Evolutionary conservation across 2,113 vertebrate genomes (phyloP), one percentile per base, ranked within the genome.

Genomic region (Xiphias gladius): DNA sequence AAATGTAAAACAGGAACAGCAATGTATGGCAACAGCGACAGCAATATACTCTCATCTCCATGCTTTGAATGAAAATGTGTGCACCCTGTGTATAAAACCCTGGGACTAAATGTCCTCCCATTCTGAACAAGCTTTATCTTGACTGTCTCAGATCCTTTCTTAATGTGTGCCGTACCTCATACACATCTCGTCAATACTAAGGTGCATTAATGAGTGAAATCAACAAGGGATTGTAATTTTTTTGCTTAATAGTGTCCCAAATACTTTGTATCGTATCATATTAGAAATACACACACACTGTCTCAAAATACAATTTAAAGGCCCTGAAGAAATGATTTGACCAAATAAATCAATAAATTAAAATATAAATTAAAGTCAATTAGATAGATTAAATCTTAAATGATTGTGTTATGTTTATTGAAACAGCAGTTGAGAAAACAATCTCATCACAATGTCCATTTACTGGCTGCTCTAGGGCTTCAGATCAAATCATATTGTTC

Each of bases 1-100:
- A 83, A 76, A 82, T 77, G 22, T 66, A 79, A 83, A 48, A 67
- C 7, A 41, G 30, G 3, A 83, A n/a, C 57, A 72, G 4, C 77
- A 75, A 84, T n/a, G 43, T 70, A 84, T 88, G 76, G 30, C 28
- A 59, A 58, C 19, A 1, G 41, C 55, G 48, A 69, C 22, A 54
- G 7, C 28, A 59, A 28, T 62, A 14, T 39, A 46, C 35, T 72
- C 16, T 62, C 37, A 68, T 37, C 11, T 46, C 28, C 20, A 46
- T 10, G 54, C 19, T 63, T 24, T 52, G 22, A 64, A 72, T 80
- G 73, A 7, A 65, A 80, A 41, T 72, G 7, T 37, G 3, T 6
- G 55, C 1, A 8, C 7, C 0, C 17, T 50, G 37, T 28, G 30
- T 7, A 13, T 8, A 76, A 64, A 72, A 41, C 35, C 46, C 24